Evolutionary conservation across 2,113 vertebrate genomes (phyloP).

Genomic region (Axis porcinus): DNA sequence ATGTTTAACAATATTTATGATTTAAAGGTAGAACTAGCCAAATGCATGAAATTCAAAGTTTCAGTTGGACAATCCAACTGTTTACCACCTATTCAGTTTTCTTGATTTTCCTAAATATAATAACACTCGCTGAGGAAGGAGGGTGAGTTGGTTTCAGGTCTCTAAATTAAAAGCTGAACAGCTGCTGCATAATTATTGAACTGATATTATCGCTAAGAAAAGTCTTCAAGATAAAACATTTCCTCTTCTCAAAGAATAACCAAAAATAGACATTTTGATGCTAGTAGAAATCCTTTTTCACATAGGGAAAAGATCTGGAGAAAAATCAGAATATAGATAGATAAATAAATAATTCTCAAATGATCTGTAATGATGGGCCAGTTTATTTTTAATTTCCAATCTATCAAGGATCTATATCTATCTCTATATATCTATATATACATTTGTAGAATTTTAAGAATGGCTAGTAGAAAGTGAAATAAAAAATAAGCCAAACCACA

Average conservation of each 20-base stretch:
- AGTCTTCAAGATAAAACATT: neutral
- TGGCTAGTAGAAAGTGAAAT: neutral
- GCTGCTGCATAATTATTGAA: neutral
- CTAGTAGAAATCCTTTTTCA: neutral
- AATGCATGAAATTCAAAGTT: neutral
- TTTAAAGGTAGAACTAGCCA: neutral
- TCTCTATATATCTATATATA: neutral
- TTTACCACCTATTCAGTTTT: neutral
- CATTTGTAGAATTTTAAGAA: neutral
- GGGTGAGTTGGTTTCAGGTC: neutral
- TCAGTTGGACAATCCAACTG: neutral
- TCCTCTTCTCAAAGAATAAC: neutral
- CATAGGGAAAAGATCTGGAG: neutral
- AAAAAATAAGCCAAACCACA: neutral
- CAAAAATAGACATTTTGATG: neutral
- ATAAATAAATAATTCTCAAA: neutral
- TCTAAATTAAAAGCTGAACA: neutral
- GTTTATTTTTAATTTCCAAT: slow-evolving; percentile 20
- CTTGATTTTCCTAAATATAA: neutral
- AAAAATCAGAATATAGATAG: neutral
- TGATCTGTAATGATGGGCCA: neutral
- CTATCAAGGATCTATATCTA: neutral
- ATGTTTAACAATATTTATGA: slow-evolving; percentile 2
- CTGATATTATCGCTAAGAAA: neutral
- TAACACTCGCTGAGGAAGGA: neutral